These are phyloP conservation scores for Parnassius orleans DNA, from an alignment of 2,888 invertebrate species.

Conservation along the genomic window DNA sequence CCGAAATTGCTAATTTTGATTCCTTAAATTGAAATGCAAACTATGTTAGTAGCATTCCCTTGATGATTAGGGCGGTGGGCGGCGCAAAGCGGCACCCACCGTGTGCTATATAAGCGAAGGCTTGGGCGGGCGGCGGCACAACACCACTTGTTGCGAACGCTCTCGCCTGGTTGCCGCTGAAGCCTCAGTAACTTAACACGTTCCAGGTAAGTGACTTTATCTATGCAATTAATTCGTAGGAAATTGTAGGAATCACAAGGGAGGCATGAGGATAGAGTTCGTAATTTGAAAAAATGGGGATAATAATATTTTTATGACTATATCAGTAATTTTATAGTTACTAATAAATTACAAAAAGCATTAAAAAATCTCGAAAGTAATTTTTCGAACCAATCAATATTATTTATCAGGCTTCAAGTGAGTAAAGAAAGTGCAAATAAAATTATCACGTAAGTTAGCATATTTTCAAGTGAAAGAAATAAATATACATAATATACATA, in stretches of 20 bases:
- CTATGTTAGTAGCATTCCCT: slow-evolving; percentile 62
- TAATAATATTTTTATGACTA: no score
- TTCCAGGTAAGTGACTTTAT: slow-evolving; percentile 56
- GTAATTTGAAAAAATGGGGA: no score
- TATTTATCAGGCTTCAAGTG: no score
- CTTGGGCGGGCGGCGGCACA: slow-evolving; percentile 62
- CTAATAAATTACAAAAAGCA: no score
- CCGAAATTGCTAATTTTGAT: slow-evolving; percentile 49
- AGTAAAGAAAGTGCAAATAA: no score
- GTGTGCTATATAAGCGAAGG: slow-evolving; percentile 65
- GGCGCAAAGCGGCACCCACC: slow-evolving; percentile 59
- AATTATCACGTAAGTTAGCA: no score
- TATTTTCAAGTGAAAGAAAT: no score
- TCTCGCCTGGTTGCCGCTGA: slow-evolving; percentile 43
- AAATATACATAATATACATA: no score
- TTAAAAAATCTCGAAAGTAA: no score
- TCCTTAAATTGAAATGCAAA: slow-evolving; percentile 69
- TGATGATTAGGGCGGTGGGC: slow-evolving; percentile 61
- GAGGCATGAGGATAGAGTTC: no score
- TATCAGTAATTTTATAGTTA: no score
- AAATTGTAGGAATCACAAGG: not conserved
- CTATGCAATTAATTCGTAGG: not conserved
- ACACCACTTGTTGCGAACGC: slow-evolving; percentile 75
- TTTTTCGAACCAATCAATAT: no score
- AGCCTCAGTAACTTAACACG: slow-evolving; percentile 47